Evolutionary conservation across 2,888 invertebrate genomes (phyloP).

Genomic region (Brachylomia viminalis): DNA sequence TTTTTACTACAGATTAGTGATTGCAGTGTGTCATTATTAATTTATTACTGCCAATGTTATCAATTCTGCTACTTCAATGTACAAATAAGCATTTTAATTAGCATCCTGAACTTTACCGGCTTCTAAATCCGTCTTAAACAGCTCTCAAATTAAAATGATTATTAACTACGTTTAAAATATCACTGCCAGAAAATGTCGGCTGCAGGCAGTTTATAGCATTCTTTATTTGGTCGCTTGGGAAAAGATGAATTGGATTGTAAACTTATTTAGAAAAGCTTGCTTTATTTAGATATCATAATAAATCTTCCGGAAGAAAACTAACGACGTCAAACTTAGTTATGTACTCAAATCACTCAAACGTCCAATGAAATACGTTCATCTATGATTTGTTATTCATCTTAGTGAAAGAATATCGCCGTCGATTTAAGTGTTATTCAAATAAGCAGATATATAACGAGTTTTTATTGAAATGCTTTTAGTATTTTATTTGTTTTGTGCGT

Average conservation of each 20-base stretch:
- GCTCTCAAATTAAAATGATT: constrained; percentile 33
- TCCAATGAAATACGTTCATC: constrained; percentile 40
- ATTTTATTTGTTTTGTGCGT: constrained; percentile 40
- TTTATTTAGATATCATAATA: constrained; percentile 58
- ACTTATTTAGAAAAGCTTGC: constrained; percentile 54
- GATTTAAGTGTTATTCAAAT: constrained; percentile 48
- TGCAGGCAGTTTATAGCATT: constrained; percentile 48
- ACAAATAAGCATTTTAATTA: constrained; percentile 9
- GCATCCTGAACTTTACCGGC: constrained; percentile 21
- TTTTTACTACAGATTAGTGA: neutral
- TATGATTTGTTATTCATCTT: constrained; percentile 49
- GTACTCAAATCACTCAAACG: constrained; percentile 44
- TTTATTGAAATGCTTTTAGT: constrained; percentile 49
- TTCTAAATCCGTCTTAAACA: constrained; percentile 28
- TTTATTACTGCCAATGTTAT: neutral
- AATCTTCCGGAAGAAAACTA: constrained; percentile 52
- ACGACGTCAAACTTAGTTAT: constrained; percentile 41
- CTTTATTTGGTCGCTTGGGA: constrained; percentile 45
- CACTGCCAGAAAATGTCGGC: constrained; percentile 31
- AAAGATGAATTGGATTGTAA: constrained; percentile 64
- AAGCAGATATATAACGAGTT: constrained; percentile 35
- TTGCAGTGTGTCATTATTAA: neutral
- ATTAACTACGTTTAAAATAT: constrained; percentile 42
- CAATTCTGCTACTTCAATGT: constrained; percentile 6
- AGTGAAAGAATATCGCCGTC: constrained; percentile 37